Evolutionary conservation across 2,797 vertebrate species (phyloP).

Genomic region (Chelonia mydas): DNA sequence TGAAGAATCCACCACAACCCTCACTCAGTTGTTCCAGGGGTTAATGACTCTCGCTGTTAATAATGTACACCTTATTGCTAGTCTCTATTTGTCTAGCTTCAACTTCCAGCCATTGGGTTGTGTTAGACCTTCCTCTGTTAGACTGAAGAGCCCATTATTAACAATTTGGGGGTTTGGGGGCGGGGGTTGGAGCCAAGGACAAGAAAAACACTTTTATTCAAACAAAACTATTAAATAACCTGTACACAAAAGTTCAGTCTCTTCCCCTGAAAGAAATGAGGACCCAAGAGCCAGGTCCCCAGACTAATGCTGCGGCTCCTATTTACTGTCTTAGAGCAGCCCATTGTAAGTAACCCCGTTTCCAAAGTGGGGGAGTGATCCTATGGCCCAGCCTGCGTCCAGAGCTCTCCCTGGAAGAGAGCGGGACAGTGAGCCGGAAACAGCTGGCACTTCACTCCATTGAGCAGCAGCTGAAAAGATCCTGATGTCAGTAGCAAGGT

Average conservation of each 20-base stretch:
- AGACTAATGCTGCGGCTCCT: neutral
- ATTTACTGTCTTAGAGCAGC: neutral
- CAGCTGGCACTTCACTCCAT: neutral
- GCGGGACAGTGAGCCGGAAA: neutral
- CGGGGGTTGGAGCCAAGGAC: conserved; percentile 83
- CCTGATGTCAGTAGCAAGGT: neutral
- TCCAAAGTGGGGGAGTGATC: neutral
- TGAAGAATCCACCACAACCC: too few species aligned
- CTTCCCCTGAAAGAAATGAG: conserved; percentile 55
- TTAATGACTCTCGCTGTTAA: too few species aligned
- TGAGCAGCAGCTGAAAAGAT: neutral
- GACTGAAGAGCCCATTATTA: too few species aligned
- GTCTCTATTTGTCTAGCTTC: too few species aligned
- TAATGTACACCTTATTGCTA: too few species aligned
- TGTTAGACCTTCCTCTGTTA: too few species aligned
- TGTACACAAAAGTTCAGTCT: conserved; percentile 87
- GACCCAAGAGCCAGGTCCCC: neutral
- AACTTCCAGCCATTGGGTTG: too few species aligned
- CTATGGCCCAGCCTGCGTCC: neutral
- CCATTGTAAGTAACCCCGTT: neutral
- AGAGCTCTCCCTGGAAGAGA: neutral
- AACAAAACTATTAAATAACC: conserved; percentile 97
- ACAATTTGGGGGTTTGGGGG: too few species aligned
- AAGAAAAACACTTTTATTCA: conserved; percentile 89
- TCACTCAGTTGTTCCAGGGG: too few species aligned